These are phyloP conservation scores for Eristalis arbustorum DNA, from an alignment of 2,888 invertebrate genomes.

Conservation along the genomic window DNA sequence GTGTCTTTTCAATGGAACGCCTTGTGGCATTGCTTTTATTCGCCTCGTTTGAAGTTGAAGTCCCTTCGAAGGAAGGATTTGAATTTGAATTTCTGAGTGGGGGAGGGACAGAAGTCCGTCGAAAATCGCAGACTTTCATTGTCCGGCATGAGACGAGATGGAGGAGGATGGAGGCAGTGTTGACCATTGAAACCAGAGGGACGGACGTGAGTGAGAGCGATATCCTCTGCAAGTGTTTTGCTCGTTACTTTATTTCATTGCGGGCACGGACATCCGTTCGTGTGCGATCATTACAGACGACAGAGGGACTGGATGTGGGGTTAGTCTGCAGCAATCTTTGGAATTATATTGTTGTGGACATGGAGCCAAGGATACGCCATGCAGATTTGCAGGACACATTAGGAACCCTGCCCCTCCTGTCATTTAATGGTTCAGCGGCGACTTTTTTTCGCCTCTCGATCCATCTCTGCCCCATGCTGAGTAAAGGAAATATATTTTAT, in stretches of 20 bases:
- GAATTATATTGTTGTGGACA: constrained; percentile 35
- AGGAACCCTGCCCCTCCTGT: neutral
- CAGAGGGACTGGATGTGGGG: neutral
- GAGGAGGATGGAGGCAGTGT: neutral
- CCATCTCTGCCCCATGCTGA: neutral
- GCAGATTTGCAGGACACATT: neutral
- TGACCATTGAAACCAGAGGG: neutral
- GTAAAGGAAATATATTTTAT: neutral
- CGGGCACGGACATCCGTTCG: neutral
- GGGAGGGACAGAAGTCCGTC: neutral
- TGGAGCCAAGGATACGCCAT: neutral
- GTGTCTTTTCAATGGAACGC: constrained; percentile 5
- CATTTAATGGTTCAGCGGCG: neutral
- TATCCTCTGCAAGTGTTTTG: constrained; percentile 16
- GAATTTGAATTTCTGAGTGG: neutral
- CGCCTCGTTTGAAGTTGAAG: constrained; percentile 24
- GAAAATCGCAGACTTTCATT: neutral
- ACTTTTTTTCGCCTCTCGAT: neutral
- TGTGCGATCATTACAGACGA: constrained; percentile 19
- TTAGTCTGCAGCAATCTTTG: constrained; percentile 27
- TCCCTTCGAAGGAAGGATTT: constrained; percentile 20
- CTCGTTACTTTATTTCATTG: neutral
- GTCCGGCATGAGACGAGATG: neutral
- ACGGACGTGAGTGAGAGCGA: neutral
- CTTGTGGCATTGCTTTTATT: constrained; percentile 20